Evolutionary conservation across 2,888 invertebrate species (phyloP), one percentile per base, ranked within the genome.

Genomic region (Tortricodes alternella): DNA sequence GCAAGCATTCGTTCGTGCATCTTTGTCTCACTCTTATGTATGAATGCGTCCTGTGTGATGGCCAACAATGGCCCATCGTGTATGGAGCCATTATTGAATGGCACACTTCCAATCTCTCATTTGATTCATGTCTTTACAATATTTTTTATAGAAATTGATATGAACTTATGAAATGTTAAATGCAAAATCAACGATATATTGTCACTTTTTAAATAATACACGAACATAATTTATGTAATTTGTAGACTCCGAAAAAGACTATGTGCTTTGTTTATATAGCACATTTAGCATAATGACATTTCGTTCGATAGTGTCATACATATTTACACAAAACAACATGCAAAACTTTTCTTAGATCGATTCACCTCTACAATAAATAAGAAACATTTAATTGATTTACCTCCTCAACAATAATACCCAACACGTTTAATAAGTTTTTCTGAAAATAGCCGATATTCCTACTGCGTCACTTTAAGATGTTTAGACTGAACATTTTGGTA

Each of bases 371-470:
- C 68, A 72, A 67, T 66, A 65, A 63, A 65, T 62, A 51, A 59
- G 27, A 62, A 52, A 44, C 27, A 49, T 11, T 27, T 59, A 19
- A 35, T 53, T 58, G 52, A 61, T 63, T 68, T 69, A 65, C 49
- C 62, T 49, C 65, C 65, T 67, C 70, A 69, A 68, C 50, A 65
- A 68, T 74, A 74, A 70, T 43, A 50, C 44, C 49, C 44, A 63
- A 71, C 71, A 74, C 66, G 66, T 65, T 73, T 70, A 72, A 68
- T 64, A 70, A 56, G 44, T 59, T 72, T 72, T 63, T 81, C 74
- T 67, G 75, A 80, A 80, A 79, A 80, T 80, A 81, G 69, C 73
- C 71, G 70, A 78, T 73, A 73, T 73, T n/a, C n/a, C n/a, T n/a
- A 67, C 58, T 66, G 29, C 29, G 32, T 39, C 32, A 53, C 24